These are phyloP conservation scores for Origma solitaria DNA, from an alignment of 2,113 vertebrate genomes.

Conservation along the genomic window DNA sequence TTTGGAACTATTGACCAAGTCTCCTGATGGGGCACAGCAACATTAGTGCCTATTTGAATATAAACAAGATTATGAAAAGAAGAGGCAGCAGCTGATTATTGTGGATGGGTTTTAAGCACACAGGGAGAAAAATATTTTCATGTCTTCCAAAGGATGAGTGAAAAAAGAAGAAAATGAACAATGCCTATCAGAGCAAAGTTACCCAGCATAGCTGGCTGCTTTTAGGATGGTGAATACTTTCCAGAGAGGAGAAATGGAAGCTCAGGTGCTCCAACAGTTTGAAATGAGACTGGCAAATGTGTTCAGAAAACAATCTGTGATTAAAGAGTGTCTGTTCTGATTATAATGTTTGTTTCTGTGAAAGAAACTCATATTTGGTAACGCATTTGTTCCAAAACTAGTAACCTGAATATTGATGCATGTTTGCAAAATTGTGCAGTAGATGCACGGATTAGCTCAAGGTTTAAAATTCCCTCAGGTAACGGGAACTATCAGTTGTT, in stretches of 20 bases:
- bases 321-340: not conserved
- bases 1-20: not conserved
- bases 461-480: not conserved
- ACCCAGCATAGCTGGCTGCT: not conserved
- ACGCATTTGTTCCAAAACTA: not conserved
- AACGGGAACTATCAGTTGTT: not conserved
- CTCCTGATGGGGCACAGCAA: not conserved
- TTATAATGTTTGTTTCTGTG: not conserved
- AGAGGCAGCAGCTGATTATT: not conserved
- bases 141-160: not conserved
- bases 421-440: not conserved
- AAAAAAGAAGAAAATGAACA: not conserved
- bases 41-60: not conserved
- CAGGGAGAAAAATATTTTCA: not conserved
- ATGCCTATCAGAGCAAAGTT: not conserved
- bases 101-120: not conserved
- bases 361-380: not conserved
- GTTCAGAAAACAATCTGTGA: not conserved
- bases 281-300: constrained; percentile 28
- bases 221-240: not conserved
- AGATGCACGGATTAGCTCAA: not conserved
- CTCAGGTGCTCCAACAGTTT: constrained; percentile 39
- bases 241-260: not conserved
- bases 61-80: not conserved
- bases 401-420: not conserved